Evolutionary conservation across 30 jellyfish, hydroid and myxozoan species (phyloP), one percentile per base, ranked within the genome.

Genomic region (Aurelia aurita complex sp. Pacific): DNA sequence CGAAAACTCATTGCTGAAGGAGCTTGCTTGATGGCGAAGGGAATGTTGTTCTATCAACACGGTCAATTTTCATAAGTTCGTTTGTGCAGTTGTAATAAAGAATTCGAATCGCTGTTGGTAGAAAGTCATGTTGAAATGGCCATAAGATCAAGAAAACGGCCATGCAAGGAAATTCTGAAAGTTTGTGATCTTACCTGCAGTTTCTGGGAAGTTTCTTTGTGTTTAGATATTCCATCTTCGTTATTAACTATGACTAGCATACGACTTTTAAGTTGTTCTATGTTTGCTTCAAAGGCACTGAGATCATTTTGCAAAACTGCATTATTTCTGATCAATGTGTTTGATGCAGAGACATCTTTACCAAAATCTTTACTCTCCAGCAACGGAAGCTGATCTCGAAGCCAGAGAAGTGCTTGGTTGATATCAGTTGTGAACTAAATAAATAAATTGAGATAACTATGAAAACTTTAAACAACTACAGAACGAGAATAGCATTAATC

Each of bases 321-420:
- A 42, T 65, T 67, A 59, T 77, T 76, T 57, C 88, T 51, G n/a
- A 86, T 33, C 75, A 86, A 10, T 0, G 89, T n/a, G 36, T 53
- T 67, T 1, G 96, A 38, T 0, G 89, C 34, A 4, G 87, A 67
- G 12, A 76, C 96, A 69, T 86, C 96, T 67, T 76, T 76, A 70
- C 96, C 96, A 77, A 34, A 76, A 32, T 86, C 90, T 17, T 59
- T 29, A 64, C 69, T 67, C 70, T 76, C 50, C 40, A 86, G 74
- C 46, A 70, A 71, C 10, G 90, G 89, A 7, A 69, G 73, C 17
- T 77, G 79, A 52, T 86, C 96, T 67, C 46, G 57, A 15, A 86
- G 80, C 96, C 96, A 86, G 40, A 62, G 57, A 19, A 69, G 23
- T 6, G 89, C 85, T 69, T 86, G 82, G 63, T 76, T 86, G 16